Evolutionary conservation across 2,888 invertebrate genomes (phyloP), one percentile per base, ranked within the genome.

Genomic region (Prosapia bicincta): DNA sequence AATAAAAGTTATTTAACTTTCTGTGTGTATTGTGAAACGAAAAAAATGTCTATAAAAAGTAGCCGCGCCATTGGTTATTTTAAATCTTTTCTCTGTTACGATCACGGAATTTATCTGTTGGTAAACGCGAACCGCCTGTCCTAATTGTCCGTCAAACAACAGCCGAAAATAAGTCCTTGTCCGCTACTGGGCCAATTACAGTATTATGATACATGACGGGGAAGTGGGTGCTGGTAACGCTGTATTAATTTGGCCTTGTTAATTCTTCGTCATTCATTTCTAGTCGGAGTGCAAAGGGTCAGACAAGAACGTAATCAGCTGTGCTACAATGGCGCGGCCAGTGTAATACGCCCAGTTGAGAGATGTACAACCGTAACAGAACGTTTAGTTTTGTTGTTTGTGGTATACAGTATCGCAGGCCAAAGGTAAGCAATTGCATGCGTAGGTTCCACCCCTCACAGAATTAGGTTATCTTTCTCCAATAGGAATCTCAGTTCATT

Each of bases 261-360:
- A 54, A 54, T 54, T 54, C 54, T 54, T 54, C 54, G 54, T 54
- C 54, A 54, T 54, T 54, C 54, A 54, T 54, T 54, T 54, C 54
- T n/a, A 54, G 54, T 3, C 54, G 54, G 54, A 54, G 54, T 54
- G 54, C 54, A 54, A 54, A 13, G 54, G 54, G 54, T 54, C 54
- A 54, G 54, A 13, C 38, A 13, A 13, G 13, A 13, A 38, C 38
- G 38, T 38, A 38, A 54, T 54, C 54, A 54, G 54, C 54, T 54
- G 54, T 54, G n/a, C 20, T 2, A 54, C 20, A 54, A 54, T 54
- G 54, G 54, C 54, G 54, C 54, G 54, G 3, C 1, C 20, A 54
- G 54, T 54, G 54, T 54, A 54, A 20, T 54, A 1, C 54, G n/a
- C 3, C 13, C 20, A 54, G 20, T 20, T 54, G 54, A 54, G 10